Conservation (phyloP, 2,888 invertebrate genomes). For the Leucophora obtusa region DNA sequence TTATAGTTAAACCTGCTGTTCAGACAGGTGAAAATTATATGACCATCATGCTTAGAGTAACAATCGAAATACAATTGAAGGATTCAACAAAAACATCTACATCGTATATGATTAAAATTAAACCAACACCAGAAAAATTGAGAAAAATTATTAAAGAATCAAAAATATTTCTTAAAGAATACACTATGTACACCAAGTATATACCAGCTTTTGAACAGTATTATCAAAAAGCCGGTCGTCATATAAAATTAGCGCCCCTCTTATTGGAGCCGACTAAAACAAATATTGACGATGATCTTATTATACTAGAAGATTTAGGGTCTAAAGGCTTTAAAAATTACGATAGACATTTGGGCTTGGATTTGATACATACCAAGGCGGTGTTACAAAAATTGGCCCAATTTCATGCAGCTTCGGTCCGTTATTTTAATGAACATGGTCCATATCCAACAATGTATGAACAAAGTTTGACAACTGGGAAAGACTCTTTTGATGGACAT, state of each 20-base stretch:
- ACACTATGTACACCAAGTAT: conserved; percentile 69
- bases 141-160: conserved; percentile 67
- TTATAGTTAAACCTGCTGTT: conserved; percentile 65
- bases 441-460: conserved; percentile 69
- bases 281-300: conserved; percentile 62
- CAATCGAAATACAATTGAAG: conserved; percentile 66
- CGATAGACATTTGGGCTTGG: conserved; percentile 70
- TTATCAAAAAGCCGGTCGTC: conserved; percentile 65
- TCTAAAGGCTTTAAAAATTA: conserved; percentile 65
- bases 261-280: conserved; percentile 62
- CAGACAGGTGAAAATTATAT: conserved; percentile 74
- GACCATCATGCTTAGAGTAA: conserved; percentile 69
- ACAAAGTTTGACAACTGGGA: conserved; percentile 66
- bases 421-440: conserved; percentile 67
- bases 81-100: conserved; percentile 63
- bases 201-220: conserved; percentile 73
- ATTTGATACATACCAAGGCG: conserved; percentile 69
- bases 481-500: conserved; percentile 66
- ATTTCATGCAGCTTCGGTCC: conserved; percentile 74
- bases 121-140: conserved; percentile 65
- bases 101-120: conserved; percentile 70
- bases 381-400: conserved; percentile 72
- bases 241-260: conserved; percentile 69
- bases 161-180: conserved; percentile 74
- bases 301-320: conserved; percentile 74